A percentile compares a stretch with the other conserved stretches of the same genome.
Conservation (phyloP, 1,140 invertebrate genomes). For the Cepaea nemoralis region DNA sequence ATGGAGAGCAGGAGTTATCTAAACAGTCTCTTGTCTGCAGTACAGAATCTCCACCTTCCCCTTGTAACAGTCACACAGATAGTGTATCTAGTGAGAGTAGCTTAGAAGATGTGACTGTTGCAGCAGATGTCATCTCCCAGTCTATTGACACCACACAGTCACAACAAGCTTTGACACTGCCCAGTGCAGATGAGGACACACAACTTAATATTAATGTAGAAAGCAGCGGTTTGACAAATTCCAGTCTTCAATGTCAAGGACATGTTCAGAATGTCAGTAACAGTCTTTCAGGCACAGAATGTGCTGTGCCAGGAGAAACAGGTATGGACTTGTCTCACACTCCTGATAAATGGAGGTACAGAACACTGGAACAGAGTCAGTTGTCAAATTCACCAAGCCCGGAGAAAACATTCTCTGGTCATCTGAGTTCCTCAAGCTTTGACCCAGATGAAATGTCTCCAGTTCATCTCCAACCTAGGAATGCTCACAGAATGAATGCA, state of each 20-base stretch:
- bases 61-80: too few species aligned
- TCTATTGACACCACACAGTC: too few species aligned
- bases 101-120: too few species aligned
- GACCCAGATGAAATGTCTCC: neutral
- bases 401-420: neutral
- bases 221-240: too few species aligned
- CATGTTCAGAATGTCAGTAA: neutral
- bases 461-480: neutral
- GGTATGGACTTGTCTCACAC: neutral
- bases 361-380: neutral
- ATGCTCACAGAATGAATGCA: neutral
- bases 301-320: neutral
- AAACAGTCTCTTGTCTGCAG: neutral
- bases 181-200: neutral
- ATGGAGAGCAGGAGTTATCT: neutral
- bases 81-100: too few species aligned
- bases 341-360: slow-evolving; percentile 12
- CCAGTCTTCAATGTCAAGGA: neutral
- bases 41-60: too few species aligned
- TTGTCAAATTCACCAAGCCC: neutral
- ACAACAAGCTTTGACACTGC: too few species aligned
- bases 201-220: too few species aligned
- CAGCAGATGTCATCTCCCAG: too few species aligned
- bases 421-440: neutral
- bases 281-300: neutral